Conservation (phyloP, 2,797 vertebrate species). For the Echeneis naucrates region DNA sequence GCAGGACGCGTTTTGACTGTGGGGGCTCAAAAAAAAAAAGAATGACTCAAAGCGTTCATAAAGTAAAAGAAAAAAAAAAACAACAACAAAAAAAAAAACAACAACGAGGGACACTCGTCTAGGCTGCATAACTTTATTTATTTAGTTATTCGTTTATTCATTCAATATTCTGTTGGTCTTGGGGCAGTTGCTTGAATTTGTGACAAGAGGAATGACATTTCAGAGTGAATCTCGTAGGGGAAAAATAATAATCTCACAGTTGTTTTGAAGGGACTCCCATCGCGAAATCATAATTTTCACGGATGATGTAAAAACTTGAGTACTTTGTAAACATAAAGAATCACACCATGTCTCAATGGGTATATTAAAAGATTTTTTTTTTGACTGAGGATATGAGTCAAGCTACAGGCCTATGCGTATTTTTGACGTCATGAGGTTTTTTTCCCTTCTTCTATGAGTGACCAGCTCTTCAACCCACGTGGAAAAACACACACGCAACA, state of each 20-base stretch:
- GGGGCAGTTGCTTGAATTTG: background rate
- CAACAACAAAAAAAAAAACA: slow-evolving; percentile 5
- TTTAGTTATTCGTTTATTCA: background rate
- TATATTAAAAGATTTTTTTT: slow-evolving; percentile 19
- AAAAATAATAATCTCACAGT: background rate
- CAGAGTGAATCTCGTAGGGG: background rate
- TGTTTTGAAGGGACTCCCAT: background rate
- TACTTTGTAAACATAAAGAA: background rate
- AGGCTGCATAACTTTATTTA: background rate
- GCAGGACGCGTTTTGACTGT: slow-evolving; percentile 11
- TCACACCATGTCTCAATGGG: background rate
- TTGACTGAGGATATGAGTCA: slow-evolving; percentile 70
- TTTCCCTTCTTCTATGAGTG: slow-evolving; percentile 62
- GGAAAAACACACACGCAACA: slow-evolving; percentile 69
- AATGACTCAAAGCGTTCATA: slow-evolving; percentile 57
- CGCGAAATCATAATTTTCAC: background rate
- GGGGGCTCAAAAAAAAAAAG: slow-evolving; percentile 22
- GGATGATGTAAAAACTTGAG: background rate
- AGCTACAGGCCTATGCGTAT: slow-evolving; percentile 43
- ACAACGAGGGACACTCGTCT: background rate
- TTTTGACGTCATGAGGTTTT: slow-evolving; percentile 57
- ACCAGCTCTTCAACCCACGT: slow-evolving; percentile 75
- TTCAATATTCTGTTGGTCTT: background rate
- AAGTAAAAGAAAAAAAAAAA: slow-evolving; percentile 8
- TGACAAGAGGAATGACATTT: slow-evolving; percentile 5